These are phyloP conservation scores for Tympanoctomys barrerae DNA, from an alignment of 2,797 vertebrate species.

Conservation along the genomic window DNA sequence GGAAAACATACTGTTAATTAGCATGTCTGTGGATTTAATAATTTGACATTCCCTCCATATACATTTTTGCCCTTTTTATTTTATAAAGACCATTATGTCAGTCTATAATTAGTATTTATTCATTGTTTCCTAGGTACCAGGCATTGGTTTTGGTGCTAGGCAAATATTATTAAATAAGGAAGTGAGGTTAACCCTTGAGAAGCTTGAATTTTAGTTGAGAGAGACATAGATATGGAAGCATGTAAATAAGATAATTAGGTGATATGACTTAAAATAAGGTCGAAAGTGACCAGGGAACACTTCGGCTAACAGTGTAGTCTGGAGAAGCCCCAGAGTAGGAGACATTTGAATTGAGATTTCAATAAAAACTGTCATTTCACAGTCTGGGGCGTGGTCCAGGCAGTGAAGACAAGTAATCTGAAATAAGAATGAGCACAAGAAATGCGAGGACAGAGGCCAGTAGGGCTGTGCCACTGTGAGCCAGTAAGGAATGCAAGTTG, in stretches of 20 bases:
- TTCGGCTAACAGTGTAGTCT: neutral
- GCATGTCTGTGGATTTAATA: neutral
- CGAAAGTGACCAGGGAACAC: neutral
- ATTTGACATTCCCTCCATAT: neutral
- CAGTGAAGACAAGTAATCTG: neutral
- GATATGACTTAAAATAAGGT: neutral
- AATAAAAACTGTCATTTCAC: neutral
- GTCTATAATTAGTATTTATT: neutral
- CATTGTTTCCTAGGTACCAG: neutral
- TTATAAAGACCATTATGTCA: neutral
- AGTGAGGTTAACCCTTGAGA: neutral
- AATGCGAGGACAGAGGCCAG: neutral
- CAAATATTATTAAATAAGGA: neutral
- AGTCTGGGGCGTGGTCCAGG: neutral
- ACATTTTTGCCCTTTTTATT: neutral
- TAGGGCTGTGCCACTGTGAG: neutral
- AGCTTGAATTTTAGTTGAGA: neutral
- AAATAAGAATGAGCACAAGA: neutral
- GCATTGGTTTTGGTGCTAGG: neutral
- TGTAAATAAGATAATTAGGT: neutral
- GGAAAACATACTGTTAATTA: neutral
- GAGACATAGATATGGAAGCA: neutral
- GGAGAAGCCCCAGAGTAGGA: neutral
- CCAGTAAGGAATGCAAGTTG: neutral
- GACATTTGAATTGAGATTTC: neutral